Conservation (phyloP, 2,888 invertebrate species). For the Griposia aprilina region DNA sequence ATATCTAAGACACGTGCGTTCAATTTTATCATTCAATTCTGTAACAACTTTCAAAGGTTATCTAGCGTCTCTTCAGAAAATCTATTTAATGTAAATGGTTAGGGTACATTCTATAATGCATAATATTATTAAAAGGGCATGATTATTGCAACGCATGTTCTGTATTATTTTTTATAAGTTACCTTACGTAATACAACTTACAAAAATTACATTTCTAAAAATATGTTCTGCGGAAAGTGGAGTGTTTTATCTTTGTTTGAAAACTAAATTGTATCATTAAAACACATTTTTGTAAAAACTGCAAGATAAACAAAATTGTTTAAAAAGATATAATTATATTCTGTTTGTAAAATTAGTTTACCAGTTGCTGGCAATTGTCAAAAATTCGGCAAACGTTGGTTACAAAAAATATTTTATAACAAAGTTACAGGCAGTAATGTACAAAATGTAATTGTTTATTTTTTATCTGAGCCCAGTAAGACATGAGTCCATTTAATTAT, state of each 20-base stretch:
- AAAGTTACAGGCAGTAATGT: background rate
- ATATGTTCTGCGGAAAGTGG: slow-evolving; percentile 9
- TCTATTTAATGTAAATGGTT: slow-evolving; percentile 30
- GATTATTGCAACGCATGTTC: slow-evolving; percentile 13
- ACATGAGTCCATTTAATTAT: background rate
- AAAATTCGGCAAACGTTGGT: slow-evolving; percentile 9
- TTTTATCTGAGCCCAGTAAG: background rate
- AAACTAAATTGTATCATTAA: background rate
- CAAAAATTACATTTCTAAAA: slow-evolving; percentile 31
- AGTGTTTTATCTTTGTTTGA: background rate
- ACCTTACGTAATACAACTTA: slow-evolving; percentile 44
- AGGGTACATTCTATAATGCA: slow-evolving; percentile 16
- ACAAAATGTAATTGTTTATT: background rate
- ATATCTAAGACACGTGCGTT: slow-evolving; percentile 68
- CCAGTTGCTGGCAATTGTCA: slow-evolving; percentile 9
- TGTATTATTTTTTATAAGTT: slow-evolving; percentile 13
- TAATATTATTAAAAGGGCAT: slow-evolving; percentile 18
- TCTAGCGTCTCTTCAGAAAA: slow-evolving; percentile 66
- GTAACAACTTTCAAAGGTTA: slow-evolving; percentile 44
- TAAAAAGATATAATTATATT: background rate
- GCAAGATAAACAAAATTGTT: slow-evolving; percentile 10
- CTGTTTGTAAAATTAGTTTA: background rate
- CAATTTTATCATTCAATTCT: slow-evolving; percentile 50
- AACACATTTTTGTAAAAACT: slow-evolving; percentile 9
- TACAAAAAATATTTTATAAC: slow-evolving; percentile 7